These are phyloP conservation scores for Drosophila eohydei DNA, from an alignment of 2,888 invertebrate species.

Conservation along the genomic window DNA sequence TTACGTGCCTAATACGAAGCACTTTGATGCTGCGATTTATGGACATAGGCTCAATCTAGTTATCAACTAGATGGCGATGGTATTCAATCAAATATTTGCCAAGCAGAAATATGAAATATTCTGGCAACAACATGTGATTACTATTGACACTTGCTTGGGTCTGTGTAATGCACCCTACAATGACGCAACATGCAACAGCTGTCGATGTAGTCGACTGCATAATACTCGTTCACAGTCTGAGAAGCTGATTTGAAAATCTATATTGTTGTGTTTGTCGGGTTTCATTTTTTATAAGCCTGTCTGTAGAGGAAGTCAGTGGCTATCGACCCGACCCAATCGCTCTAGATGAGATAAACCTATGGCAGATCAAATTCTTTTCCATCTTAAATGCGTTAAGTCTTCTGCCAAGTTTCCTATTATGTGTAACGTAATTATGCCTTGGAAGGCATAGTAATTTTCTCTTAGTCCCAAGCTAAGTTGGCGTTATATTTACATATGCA, in stretches of 20 bases:
- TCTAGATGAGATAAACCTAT: no score
- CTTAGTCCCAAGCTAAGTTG: no score
- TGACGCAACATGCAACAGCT: no score
- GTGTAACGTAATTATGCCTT: no score
- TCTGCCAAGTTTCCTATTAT: no score
- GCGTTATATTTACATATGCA: no score
- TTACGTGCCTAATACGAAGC: slow-evolving; percentile 45
- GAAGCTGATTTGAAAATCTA: no score
- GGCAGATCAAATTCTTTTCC: no score
- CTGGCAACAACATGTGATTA: slow-evolving; percentile 10
- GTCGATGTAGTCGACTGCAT: not conserved
- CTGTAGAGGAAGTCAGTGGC: no score
- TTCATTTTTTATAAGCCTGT: not conserved
- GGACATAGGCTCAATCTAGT: slow-evolving; percentile 30
- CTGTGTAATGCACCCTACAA: slow-evolving; percentile 16
- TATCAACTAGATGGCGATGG: slow-evolving; percentile 19
- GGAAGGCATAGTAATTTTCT: no score
- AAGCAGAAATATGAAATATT: slow-evolving; percentile 33
- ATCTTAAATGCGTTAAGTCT: no score
- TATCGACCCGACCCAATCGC: not conserved
- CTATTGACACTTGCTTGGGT: slow-evolving; percentile 2
- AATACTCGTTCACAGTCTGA: not conserved
- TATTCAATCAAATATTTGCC: slow-evolving; percentile 53
- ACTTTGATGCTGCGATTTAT: slow-evolving; percentile 36
- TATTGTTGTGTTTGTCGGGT: not conserved